Evolutionary conservation across 2,888 invertebrate species (phyloP).

Genomic region (Gortyna flavago): DNA sequence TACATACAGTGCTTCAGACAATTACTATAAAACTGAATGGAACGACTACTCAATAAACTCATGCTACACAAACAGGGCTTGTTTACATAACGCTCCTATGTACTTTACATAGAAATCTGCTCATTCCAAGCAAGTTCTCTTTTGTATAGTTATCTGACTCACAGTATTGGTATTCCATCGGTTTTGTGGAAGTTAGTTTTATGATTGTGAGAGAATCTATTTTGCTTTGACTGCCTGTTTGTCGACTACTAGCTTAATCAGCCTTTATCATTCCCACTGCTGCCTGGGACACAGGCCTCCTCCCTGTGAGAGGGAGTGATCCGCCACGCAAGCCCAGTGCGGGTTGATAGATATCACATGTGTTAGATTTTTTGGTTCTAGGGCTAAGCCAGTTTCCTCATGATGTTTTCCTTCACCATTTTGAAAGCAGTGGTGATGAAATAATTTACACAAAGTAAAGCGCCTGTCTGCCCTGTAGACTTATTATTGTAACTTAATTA

Average conservation of each 20-base stretch:
- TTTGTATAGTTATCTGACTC: neutral
- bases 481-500: neutral
- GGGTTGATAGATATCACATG: neutral
- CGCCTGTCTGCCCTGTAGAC: neutral
- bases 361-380: neutral
- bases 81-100: neutral
- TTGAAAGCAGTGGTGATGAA: neutral
- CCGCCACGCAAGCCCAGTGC: neutral
- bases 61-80: slow-evolving; percentile 8
- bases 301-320: neutral
- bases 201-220: neutral
- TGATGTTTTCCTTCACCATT: neutral
- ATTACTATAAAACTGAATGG: neutral
- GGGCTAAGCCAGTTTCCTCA: neutral
- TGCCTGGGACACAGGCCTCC: neutral
- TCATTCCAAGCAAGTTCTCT: neutral
- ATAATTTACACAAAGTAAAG: neutral
- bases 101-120: slow-evolving; percentile 13
- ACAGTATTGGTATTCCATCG: neutral
- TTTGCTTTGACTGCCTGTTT: neutral
- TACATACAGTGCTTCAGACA: neutral
- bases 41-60: neutral
- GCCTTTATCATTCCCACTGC: neutral
- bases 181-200: neutral
- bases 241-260: neutral